Evolutionary conservation across 1,140 invertebrate genomes (phyloP), one percentile per base, ranked within the genome.

Genomic region (Lordiphosa stackelbergi): DNA sequence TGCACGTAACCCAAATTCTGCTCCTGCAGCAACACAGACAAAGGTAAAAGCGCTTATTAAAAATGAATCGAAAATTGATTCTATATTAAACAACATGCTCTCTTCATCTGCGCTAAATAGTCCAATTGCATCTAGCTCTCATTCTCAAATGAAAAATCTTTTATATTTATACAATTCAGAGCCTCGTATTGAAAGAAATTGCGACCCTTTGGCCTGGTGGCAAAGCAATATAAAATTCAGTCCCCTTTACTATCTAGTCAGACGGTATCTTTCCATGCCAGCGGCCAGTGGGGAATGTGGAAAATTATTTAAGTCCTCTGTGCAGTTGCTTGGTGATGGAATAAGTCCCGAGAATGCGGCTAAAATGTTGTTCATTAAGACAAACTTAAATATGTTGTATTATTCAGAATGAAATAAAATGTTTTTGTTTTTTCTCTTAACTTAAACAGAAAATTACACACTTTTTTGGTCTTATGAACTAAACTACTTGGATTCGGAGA

Each of bases 81-180:
- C 48, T 1, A 73, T 77, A 37, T 58, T 77, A 1, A 74, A 77
- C 8, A 73, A 51, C 42, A 78, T 77, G 41, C 58, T 77, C 0
- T 64, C 73, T 37, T 13, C 2, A 46, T 37, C 4, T 57, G 22
- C 16, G 6, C 7, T 8, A 31, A 22, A 57, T n/a, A 42, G 46
- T 8, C 5, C 51, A 2, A 31, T 47, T 5, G 31, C 52, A 7
- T 41, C 62, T 0, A 37, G 31, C 0, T 41, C 53, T 7, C 73
- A 77, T 11, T 59, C 58, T 10, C 73, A 77, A 43, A 22, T 73
- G 3, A 77, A 73, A 13, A 77, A 77, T 35, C 42, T 77, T 0
- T 31, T 77, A 2, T 77, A 78, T 34, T 24, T 77, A 8, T 77
- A 77, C 35, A 77, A 78, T 28, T 77, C 73, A 0, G 73, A 77